Conservation (phyloP, 1,140 invertebrate genomes). For the Anadara kagoshimensis region DNA sequence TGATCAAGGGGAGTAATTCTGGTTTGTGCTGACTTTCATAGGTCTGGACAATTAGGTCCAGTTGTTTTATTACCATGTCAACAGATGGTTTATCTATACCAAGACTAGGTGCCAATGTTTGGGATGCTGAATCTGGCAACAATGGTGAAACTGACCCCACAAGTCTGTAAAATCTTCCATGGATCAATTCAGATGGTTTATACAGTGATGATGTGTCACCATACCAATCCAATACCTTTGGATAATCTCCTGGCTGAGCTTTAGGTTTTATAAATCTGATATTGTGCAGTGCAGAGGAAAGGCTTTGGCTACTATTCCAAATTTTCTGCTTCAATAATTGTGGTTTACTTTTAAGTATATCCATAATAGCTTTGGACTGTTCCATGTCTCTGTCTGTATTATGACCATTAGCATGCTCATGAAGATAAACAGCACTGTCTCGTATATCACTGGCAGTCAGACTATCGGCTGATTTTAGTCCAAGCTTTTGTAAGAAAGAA, state of each 20-base stretch:
- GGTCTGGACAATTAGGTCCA: not conserved
- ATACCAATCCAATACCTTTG: constrained; percentile 1
- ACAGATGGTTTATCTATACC: not conserved
- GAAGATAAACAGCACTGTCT: constrained; percentile 6
- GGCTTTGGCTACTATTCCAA: not conserved
- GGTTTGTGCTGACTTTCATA: constrained; percentile 13
- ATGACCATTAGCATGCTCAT: not conserved
- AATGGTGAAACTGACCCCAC: constrained; percentile 1
- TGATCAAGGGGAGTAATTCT: constrained; percentile 8
- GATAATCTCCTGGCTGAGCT: not conserved
- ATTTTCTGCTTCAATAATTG: no score
- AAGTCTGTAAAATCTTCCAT: not conserved
- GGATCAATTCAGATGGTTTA: not conserved
- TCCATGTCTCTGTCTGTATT: no score
- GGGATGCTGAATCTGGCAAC: not conserved
- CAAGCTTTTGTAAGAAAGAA: not conserved
- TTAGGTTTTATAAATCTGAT: not conserved
- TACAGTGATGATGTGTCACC: not conserved
- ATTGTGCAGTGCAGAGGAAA: not conserved
- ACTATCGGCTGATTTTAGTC: not conserved
- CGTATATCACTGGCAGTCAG: not conserved
- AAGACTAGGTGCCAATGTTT: not conserved
- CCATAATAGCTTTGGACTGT: no score
- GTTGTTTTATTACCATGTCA: not conserved
- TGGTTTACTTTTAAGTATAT: no score